Evolutionary conservation across 2,888 invertebrate genomes (phyloP).

Genomic region (Dryomyza anilis): DNA sequence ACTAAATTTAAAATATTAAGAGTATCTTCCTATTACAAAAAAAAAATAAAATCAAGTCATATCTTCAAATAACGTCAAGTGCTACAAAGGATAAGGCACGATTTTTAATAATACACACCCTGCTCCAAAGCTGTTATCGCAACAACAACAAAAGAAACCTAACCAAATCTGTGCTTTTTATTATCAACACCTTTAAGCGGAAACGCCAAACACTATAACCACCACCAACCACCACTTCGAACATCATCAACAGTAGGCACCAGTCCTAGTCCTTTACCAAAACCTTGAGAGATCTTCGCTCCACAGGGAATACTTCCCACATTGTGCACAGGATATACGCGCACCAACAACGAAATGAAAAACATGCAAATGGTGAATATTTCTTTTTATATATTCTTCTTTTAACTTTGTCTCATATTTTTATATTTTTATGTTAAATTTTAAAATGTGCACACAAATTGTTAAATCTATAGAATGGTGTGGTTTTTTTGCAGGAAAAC

Average conservation of each 20-base stretch:
- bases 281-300: neutral
- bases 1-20: neutral
- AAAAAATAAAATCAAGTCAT: neutral
- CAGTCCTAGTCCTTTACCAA: neutral
- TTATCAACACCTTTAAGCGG: constrained; percentile 4
- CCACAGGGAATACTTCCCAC: neutral
- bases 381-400: neutral
- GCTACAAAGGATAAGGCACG: too few species aligned
- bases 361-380: neutral
- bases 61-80: too few species aligned
- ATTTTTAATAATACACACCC: too few species aligned
- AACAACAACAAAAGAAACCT: too few species aligned
- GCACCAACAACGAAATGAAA: neutral
- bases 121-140: too few species aligned
- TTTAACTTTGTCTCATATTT: neutral
- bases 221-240: too few species aligned
- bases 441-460: constrained; percentile 2
- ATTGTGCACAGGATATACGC: neutral
- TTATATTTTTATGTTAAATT: too few species aligned
- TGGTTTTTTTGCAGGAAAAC: too few species aligned
- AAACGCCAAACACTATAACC: constrained; percentile 6
- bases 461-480: too few species aligned
- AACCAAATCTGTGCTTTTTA: too few species aligned
- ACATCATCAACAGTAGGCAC: neutral
- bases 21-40: neutral